These are phyloP conservation scores for Corythucha ciliata DNA, from an alignment of 2,888 invertebrate species.

Conservation along the genomic window DNA sequence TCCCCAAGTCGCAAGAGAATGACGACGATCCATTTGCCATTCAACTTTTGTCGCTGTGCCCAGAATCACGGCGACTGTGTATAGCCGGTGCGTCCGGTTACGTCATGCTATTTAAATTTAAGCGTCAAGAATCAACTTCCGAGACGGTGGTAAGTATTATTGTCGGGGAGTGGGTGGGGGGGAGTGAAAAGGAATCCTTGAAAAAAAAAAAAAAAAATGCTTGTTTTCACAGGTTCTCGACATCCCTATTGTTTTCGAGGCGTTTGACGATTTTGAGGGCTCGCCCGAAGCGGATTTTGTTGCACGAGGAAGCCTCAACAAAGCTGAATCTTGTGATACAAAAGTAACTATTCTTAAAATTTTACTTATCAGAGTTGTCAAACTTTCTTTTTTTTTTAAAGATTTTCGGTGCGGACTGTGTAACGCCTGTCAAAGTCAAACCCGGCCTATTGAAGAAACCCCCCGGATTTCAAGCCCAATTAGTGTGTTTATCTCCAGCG, in stretches of 20 bases:
- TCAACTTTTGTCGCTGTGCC: constrained; percentile 81
- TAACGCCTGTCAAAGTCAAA: constrained; percentile 54
- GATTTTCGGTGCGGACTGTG: constrained; percentile 27
- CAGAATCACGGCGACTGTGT: constrained; percentile 81
- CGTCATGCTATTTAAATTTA: constrained; percentile 91
- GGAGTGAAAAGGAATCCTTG: not conserved
- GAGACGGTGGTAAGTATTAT: constrained; percentile 58
- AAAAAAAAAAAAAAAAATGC: not conserved
- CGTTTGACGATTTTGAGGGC: constrained; percentile 60
- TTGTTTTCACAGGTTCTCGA: constrained; percentile 59
- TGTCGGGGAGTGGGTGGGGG: not conserved
- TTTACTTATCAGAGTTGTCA: constrained; percentile 2
- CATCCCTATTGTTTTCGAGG: constrained; percentile 75
- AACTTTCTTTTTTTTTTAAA: constrained; percentile 7
- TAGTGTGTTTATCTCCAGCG: constrained; percentile 85
- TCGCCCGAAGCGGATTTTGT: constrained; percentile 75
- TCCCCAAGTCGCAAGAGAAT: constrained; percentile 52
- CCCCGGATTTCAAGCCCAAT: constrained; percentile 93
- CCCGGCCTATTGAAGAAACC: constrained; percentile 72
- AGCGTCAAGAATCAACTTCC: constrained; percentile 75
- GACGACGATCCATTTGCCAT: constrained; percentile 78
- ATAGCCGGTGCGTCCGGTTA: constrained; percentile 88
- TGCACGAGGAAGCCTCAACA: constrained; percentile 39
- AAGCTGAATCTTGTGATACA: constrained; percentile 41
- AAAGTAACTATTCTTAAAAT: constrained; percentile 41